Percentiles rank a stretch among this genome's conserved stretches.
Evolutionary conservation across 2,113 vertebrate genomes (phyloP).

Genomic region (Meleagris gallopavo): DNA sequence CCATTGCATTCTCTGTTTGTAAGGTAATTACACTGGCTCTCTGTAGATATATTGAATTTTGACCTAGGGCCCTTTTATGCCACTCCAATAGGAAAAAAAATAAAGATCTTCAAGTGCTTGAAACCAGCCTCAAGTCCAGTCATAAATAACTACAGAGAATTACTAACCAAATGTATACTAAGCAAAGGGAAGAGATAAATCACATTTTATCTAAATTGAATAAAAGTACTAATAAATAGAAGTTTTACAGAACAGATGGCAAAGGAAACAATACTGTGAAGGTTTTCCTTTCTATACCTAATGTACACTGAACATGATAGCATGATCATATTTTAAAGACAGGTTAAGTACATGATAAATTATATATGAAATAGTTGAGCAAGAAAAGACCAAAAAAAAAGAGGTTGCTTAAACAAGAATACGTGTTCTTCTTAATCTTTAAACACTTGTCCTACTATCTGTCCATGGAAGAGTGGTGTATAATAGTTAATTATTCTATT

Average conservation of each 20-base stretch:
- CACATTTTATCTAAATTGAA: conserved; percentile 2
- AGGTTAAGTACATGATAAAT: conserved; percentile 41
- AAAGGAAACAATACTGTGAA: background rate
- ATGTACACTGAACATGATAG: background rate
- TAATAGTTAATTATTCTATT: conserved; percentile 62
- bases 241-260: conserved; percentile 3
- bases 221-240: conserved; percentile 52
- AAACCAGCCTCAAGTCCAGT: conserved; percentile 46
- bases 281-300: background rate
- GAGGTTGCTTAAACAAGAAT: background rate
- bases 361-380: background rate
- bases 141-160: conserved; percentile 37
- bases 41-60: background rate
- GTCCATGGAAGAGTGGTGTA: conserved; percentile 19
- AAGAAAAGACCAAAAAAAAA: background rate
- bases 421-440: conserved; percentile 5
- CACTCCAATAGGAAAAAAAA: conserved; percentile 13
- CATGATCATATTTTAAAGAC: background rate
- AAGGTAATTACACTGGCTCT: conserved; percentile 26
- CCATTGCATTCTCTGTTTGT: background rate
- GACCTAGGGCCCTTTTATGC: conserved; percentile 51
- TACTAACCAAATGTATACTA: conserved; percentile 9
- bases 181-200: conserved; percentile 42
- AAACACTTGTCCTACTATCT: conserved; percentile 37
- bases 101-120: conserved; percentile 3